Evolutionary conservation across 2,888 invertebrate species (phyloP), one percentile per base, ranked within the genome.

Genomic region (Bedellia somnulentella): DNA sequence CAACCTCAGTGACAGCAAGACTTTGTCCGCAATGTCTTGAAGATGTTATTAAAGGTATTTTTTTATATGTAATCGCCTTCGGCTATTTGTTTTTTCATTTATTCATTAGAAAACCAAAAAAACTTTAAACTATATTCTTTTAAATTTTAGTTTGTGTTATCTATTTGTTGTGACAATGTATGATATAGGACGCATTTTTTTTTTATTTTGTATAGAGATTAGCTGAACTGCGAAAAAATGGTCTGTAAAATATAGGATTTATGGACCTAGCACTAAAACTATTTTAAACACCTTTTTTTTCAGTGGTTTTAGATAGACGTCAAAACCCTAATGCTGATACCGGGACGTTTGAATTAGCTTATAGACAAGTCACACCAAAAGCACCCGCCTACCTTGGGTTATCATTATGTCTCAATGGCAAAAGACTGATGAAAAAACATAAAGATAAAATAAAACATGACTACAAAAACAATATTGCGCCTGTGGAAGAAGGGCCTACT

Each of bases 1-100:
- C 90, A 1, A 94, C 94, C 0, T 89, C 87, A 37, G 90, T 95
- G 1, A 96, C 95, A 0, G 86, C 90, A 0, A 73, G 87, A 29
- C 77, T 96, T 49, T 95, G 94, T 52, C 85, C 89, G 5, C 87
- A 87, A 52, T 92, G 92, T 35, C 78, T 95, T 36, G 93, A 93
- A 51, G 95, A 96, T 63, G 83, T 91, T 3, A 79, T 95, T 25
- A 94, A 94, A 87, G 94, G 94, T 93, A 30, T 9, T 18, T 18
- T 9, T 18, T 18, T n/a, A n/a, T n/a, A n/a, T n/a, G n/a, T n/a
- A n/a, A n/a, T n/a, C n/a, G n/a, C 30, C 13, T 28, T 26, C 2
- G 22, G 10, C 17, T 5, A 33, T 21, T 30, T 31, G 15, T 27
- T 22, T 24, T 6, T 24, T 34, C n/a, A n/a, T n/a, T n/a, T n/a